Evolutionary conservation across 2,797 vertebrate genomes (phyloP).

Genomic region (Lycodopsis pacificus): DNA sequence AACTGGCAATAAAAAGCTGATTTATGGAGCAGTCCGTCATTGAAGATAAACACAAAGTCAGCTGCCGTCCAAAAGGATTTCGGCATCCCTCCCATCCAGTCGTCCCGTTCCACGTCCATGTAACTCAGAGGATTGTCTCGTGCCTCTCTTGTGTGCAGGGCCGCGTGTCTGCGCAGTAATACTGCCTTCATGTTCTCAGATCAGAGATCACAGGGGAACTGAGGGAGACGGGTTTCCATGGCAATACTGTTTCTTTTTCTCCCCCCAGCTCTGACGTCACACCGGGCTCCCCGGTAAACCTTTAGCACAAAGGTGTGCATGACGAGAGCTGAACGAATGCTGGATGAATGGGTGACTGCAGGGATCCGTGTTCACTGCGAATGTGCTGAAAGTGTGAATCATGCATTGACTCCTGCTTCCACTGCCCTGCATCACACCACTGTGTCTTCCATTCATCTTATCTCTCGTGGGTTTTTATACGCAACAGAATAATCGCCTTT

Average conservation of each 20-base stretch:
- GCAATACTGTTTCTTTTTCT: constrained; percentile 69
- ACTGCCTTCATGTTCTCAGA: constrained; percentile 53
- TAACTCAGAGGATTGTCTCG: not conserved
- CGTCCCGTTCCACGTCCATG: not conserved
- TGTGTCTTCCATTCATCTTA: constrained; percentile 4
- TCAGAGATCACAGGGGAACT: constrained; percentile 66
- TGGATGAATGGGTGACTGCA: constrained; percentile 14
- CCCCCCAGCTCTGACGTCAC: constrained; percentile 75
- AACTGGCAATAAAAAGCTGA: constrained; percentile 24
- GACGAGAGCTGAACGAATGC: constrained; percentile 17
- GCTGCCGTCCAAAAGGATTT: not conserved
- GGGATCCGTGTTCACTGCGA: constrained; percentile 35
- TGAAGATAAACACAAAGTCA: constrained; percentile 29
- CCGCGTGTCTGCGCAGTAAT: constrained; percentile 26
- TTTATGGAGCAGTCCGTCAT: constrained; percentile 24
- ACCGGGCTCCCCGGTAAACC: constrained; percentile 69
- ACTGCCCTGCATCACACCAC: no score
- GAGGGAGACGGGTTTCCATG: constrained; percentile 83
- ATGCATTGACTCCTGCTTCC: constrained; percentile 1
- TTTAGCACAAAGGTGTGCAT: constrained; percentile 59
- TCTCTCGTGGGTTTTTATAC: not conserved
- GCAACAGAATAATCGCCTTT: not conserved
- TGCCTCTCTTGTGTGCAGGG: constrained; percentile 14
- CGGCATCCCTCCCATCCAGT: not conserved
- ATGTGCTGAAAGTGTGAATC: constrained; percentile 20